phyloP scores from a whole-genome alignment of 1,140 invertebrate species.

The Solenopsis invicta region DNA sequence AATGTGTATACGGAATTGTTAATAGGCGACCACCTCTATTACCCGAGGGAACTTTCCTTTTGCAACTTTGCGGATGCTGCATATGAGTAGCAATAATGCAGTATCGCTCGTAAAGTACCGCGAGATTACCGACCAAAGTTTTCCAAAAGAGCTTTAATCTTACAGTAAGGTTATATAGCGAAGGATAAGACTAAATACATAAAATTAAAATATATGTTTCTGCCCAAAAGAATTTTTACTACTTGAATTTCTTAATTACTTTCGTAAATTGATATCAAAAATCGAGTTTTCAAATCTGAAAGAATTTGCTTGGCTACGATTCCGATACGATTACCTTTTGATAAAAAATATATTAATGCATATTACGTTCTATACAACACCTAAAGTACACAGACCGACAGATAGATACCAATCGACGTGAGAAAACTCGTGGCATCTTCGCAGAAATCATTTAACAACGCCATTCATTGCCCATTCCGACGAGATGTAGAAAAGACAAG shows the following conservation, averaged over 20 bases:
- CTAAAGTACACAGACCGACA: not conserved
- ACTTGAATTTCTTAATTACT: not conserved
- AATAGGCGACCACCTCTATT: constrained; percentile 24
- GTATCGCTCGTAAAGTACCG: not conserved
- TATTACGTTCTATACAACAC: not conserved
- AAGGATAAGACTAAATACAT: not conserved
- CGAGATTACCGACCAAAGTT: constrained; percentile 30
- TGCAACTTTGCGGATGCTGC: constrained; percentile 45
- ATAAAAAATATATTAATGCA: not conserved
- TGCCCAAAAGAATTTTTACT: not conserved
- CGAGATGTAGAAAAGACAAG: not conserved
- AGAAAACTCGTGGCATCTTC: not conserved
- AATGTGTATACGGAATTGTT: constrained; percentile 57
- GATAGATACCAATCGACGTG: not conserved
- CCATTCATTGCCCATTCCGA: not conserved
- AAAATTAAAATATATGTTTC: not conserved
- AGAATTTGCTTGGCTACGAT: not conserved
- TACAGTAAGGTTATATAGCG: not conserved
- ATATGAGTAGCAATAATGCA: constrained; percentile 37
- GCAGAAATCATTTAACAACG: no score
- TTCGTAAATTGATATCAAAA: constrained; percentile 2
- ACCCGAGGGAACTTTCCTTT: constrained; percentile 21
- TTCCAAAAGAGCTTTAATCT: not conserved
- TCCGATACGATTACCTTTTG: not conserved
- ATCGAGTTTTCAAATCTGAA: not conserved